These are phyloP conservation scores for Theristus sp. DNA, from an alignment of 2,888 invertebrate species.

Conservation along the genomic window DNA sequence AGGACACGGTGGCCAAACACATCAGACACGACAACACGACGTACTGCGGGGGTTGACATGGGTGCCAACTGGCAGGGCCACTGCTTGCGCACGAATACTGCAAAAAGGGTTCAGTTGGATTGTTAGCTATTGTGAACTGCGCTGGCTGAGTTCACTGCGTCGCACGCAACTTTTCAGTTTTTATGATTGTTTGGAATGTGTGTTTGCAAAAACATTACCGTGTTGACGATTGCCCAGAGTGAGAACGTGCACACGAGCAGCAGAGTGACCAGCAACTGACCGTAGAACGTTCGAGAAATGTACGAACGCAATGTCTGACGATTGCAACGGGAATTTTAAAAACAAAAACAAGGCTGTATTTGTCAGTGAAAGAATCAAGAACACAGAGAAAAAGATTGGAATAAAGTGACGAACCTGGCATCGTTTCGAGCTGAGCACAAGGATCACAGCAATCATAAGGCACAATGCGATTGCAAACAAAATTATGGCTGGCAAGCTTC, in stretches of 20 bases:
- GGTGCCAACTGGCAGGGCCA: constrained; percentile 36
- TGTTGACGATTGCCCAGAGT: constrained; percentile 1
- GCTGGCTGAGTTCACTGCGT: too few relatives aligned
- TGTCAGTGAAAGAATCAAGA: too few relatives aligned
- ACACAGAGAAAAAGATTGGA: too few relatives aligned
- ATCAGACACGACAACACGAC: constrained; percentile 64
- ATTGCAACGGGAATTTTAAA: background rate
- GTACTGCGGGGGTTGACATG: constrained; percentile 51
- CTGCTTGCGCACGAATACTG: too few relatives aligned
- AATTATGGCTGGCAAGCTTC: background rate
- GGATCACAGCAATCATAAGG: background rate
- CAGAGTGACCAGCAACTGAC: constrained; percentile 5
- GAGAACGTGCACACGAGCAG: constrained; percentile 2
- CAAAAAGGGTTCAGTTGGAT: too few relatives aligned
- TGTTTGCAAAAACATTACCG: too few relatives aligned
- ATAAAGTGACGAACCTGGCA: background rate
- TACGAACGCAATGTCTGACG: background rate
- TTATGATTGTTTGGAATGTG: too few relatives aligned
- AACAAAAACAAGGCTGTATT: background rate
- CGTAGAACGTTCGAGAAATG: background rate
- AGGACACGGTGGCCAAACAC: constrained; percentile 61
- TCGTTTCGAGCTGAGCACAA: background rate
- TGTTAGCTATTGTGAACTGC: too few relatives aligned
- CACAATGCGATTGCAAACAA: background rate
- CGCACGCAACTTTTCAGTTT: too few relatives aligned